A percentile compares a stretch with the other conserved stretches of the same genome.
phyloP scores from a whole-genome alignment of 2,797 vertebrate species.

The Microtus agrestis region DNA sequence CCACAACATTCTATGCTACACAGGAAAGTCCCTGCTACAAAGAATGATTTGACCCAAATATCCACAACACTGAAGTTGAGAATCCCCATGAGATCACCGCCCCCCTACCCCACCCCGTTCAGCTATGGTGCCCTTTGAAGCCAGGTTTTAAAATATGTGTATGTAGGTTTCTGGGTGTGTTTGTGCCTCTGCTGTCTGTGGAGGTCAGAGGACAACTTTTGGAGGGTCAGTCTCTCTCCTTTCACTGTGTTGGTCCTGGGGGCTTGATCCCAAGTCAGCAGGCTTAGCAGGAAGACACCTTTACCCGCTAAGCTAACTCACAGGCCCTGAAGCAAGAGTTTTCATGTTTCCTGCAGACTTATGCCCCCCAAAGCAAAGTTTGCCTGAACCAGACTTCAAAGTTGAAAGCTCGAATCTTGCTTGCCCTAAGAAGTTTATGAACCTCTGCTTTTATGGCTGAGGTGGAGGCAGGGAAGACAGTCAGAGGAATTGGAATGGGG shows the following conservation, averaged over 20 bases:
- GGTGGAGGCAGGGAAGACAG: neutral
- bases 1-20: rapidly evolving
- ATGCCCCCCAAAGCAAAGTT: neutral
- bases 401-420: conserved; percentile 51
- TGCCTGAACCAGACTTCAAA: conserved; percentile 4
- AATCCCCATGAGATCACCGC: rapidly evolving
- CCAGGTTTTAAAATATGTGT: neutral
- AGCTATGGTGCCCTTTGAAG: neutral
- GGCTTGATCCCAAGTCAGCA: neutral
- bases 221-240: neutral
- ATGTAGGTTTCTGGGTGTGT: neutral
- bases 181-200: neutral
- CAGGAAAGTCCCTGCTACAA: neutral
- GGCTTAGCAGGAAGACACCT: neutral
- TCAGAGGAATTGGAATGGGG: too few species aligned
- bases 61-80: rapidly evolving
- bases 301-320: neutral
- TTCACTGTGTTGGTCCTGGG: neutral
- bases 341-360: neutral
- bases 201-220: neutral
- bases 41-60: too few species aligned
- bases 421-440: neutral
- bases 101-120: neutral
- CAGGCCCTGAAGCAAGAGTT: neutral
- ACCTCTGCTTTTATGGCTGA: neutral